Percentiles rank a stretch among this genome's conserved stretches.
phyloP scores from a whole-genome alignment of 2,113 vertebrate genomes.

The Zapornia atra region DNA sequence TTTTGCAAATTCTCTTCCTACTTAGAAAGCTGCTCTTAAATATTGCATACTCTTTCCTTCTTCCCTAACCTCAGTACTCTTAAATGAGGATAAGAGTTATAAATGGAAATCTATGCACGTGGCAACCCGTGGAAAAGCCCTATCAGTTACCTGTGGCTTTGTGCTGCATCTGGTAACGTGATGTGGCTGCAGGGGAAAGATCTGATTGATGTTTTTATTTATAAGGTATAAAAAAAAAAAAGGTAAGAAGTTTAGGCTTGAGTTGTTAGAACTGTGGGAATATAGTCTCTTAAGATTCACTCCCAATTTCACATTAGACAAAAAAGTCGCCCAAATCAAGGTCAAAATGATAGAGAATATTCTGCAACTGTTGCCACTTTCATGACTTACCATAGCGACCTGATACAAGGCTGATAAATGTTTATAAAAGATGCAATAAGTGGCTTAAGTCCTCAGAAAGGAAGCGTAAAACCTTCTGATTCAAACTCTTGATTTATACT shows the following conservation, averaged over 20 bases:
- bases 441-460: neutral
- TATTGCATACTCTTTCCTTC: neutral
- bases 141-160: neutral
- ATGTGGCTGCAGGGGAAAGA: neutral
- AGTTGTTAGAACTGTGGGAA: neutral
- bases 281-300: neutral
- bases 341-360: neutral
- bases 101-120: fast-evolving
- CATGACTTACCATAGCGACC: neutral
- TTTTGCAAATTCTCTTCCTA: neutral
- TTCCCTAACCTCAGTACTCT: neutral
- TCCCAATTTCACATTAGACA: neutral
- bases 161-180: neutral
- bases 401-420: constrained; percentile 25
- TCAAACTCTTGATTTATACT: constrained; percentile 42
- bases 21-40: neutral
- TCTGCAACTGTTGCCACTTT: neutral
- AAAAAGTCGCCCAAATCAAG: neutral
- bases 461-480: constrained; percentile 6
- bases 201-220: neutral
- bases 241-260: neutral
- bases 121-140: neutral
- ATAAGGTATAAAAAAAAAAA: neutral
- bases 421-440: constrained; percentile 21
- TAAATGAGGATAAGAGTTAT: neutral